Evolutionary conservation across 1,140 invertebrate genomes (phyloP).

Genomic region (Formica exsecta): DNA sequence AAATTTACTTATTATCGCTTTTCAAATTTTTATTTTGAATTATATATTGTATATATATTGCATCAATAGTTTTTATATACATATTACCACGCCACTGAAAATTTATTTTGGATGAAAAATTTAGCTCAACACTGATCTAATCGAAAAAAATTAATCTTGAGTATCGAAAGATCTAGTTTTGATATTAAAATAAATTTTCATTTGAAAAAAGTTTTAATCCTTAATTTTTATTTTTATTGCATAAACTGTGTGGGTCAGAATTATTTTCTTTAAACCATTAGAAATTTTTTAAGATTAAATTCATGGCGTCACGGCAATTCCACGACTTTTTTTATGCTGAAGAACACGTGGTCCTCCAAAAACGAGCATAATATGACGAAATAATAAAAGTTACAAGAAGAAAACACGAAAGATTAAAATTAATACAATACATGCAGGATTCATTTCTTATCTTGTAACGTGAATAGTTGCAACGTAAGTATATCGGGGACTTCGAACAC

Average conservation of each 20-base stretch:
- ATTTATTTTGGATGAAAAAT: not conserved
- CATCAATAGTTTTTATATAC: no score
- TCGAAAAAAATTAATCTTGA: not conserved
- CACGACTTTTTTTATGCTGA: constrained; percentile 10
- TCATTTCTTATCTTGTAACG: constrained; percentile 39
- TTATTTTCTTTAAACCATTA: not conserved
- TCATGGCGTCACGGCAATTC: constrained; percentile 13
- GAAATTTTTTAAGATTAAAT: not conserved
- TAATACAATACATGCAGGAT: constrained; percentile 15
- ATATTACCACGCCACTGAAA: no score
- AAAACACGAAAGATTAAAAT: constrained; percentile 16
- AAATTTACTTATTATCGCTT: no score
- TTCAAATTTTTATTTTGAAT: no score
- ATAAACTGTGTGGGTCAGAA: not conserved
- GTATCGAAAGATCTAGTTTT: not conserved
- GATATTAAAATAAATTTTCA: not conserved
- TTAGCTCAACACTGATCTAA: not conserved
- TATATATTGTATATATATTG: no score
- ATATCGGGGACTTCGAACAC: constrained; percentile 30
- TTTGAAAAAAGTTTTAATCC: not conserved
- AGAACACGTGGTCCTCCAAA: constrained; percentile 42
- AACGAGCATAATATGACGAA: not conserved
- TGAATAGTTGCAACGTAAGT: constrained; percentile 70
- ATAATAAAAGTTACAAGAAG: not conserved
- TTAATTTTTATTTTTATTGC: not conserved